These are phyloP conservation scores for Desoria tigrina DNA, from an alignment of 2,888 invertebrate species.

Conservation along the genomic window DNA sequence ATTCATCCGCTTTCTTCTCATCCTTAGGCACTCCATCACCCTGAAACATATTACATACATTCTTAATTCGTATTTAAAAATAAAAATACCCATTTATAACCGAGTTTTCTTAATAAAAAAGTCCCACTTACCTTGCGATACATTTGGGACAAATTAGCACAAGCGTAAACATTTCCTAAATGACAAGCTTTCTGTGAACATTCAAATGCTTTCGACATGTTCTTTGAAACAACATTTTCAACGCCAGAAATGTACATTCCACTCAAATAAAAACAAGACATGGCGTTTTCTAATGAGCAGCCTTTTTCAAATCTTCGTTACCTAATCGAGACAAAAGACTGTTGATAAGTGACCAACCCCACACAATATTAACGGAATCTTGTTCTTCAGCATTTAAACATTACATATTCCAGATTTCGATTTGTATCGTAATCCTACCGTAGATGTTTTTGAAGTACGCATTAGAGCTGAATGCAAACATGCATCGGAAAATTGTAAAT, in stretches of 20 bases:
- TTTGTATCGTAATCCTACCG: conserved; percentile 11
- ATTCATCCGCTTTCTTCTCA: conserved; percentile 69
- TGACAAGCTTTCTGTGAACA: conserved; percentile 80
- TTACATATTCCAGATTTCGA: too few relatives aligned
- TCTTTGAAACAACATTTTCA: conserved; percentile 62
- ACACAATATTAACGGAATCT: background rate
- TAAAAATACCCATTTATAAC: too few relatives aligned
- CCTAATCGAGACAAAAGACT: conserved; percentile 23
- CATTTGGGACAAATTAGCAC: conserved; percentile 87
- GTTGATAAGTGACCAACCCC: background rate
- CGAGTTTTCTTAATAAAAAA: too few relatives aligned
- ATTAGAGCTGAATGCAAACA: conserved; percentile 73
- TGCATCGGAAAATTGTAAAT: conserved; percentile 67
- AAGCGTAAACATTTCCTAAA: conserved; percentile 79
- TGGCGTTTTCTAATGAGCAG: conserved; percentile 63
- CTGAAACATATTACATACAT: conserved; percentile 37
- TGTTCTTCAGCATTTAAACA: background rate
- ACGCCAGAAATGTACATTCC: conserved; percentile 77
- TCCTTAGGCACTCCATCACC: conserved; percentile 81
- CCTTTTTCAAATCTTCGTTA: conserved; percentile 60
- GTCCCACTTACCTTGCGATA: conserved; percentile 66
- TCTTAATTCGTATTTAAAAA: background rate
- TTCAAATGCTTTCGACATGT: conserved; percentile 76
- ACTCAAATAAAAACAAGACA: conserved; percentile 78
- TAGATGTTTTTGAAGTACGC: conserved; percentile 20